Conservation (phyloP, 2,113 vertebrate species). For the Neolamprologus modestus region DNA sequence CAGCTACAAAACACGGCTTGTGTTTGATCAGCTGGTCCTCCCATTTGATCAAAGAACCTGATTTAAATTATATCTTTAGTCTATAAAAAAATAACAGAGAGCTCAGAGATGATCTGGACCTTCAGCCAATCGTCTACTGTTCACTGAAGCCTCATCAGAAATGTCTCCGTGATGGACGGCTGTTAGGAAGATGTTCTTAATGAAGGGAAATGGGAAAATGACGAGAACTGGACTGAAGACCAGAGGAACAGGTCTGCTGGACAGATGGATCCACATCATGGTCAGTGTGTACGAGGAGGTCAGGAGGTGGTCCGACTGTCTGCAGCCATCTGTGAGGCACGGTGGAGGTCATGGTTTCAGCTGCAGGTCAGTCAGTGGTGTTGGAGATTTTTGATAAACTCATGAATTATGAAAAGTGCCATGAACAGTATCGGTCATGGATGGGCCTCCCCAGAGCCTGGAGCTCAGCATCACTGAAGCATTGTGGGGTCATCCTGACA, state of each 20-base stretch:
- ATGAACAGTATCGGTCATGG: background rate
- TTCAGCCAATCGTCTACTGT: background rate
- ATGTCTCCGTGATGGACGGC: background rate
- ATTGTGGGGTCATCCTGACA: background rate
- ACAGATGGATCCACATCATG: background rate
- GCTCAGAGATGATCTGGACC: background rate
- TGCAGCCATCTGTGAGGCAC: background rate
- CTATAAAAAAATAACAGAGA: background rate
- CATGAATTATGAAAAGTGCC: background rate
- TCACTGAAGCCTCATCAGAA: background rate
- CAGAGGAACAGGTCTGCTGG: background rate
- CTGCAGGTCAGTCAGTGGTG: background rate
- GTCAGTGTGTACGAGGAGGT: background rate
- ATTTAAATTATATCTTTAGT: background rate
- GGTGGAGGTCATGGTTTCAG: background rate
- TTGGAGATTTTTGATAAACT: background rate
- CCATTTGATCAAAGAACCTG: background rate
- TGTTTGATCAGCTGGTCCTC: background rate
- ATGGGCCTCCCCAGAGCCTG: background rate
- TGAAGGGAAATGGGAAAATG: background rate
- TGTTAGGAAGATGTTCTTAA: background rate
- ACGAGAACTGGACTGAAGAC: background rate
- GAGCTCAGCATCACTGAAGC: background rate
- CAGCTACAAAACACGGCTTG: background rate
- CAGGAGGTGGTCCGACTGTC: background rate